phyloP scores from a whole-genome alignment of 2,888 invertebrate genomes.

The Dendrolimus pini region DNA sequence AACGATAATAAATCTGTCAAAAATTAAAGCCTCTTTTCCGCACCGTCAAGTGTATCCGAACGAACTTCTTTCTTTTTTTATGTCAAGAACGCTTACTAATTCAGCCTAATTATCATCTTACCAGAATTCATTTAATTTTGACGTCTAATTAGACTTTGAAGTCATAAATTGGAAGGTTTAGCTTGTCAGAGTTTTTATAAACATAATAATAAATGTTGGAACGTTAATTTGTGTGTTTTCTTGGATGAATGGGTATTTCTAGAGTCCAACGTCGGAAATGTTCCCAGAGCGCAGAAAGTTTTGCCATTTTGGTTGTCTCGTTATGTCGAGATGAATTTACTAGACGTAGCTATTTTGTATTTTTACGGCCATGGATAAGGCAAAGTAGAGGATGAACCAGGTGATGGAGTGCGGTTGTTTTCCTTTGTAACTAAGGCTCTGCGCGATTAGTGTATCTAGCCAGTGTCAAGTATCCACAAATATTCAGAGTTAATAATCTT shows the following conservation, averaged over 20 bases:
- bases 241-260: no score
- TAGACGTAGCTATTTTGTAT: no score
- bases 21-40: conserved; percentile 6
- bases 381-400: no score
- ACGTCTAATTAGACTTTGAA: conserved; percentile 6
- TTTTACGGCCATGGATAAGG: no score
- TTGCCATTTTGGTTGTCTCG: conserved; percentile 1
- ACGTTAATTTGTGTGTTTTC: conserved; percentile 26
- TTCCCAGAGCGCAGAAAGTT: no score
- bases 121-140: conserved; percentile 8
- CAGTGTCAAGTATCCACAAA: no score
- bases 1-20: conserved; percentile 7
- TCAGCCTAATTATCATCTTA: conserved; percentile 9
- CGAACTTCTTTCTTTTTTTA: not conserved
- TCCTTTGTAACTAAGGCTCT: no score
- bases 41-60: not conserved
- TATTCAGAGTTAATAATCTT: no score
- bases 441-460: no score
- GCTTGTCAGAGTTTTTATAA: conserved; percentile 24
- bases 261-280: no score
- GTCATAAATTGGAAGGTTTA: conserved; percentile 8
- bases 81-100: conserved; percentile 4
- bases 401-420: no score
- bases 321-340: no score
- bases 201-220: conserved; percentile 23